Evolutionary conservation across 2,113 vertebrate species (phyloP).

Genomic region (Formicarius rufipectus): DNA sequence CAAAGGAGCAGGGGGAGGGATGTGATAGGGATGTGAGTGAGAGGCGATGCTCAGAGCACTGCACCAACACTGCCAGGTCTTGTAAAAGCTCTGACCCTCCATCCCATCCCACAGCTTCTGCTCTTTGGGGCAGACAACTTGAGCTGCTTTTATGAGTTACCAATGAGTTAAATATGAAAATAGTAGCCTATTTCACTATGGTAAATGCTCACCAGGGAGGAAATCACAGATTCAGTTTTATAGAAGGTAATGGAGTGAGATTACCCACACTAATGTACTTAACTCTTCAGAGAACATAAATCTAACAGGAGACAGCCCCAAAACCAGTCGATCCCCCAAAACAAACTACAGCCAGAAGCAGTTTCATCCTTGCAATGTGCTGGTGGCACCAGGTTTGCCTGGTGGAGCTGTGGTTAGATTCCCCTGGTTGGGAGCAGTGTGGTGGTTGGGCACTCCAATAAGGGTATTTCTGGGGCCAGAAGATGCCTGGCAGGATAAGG

Average conservation of each 20-base stretch:
- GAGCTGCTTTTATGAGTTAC: conserved; percentile 69
- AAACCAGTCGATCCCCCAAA: neutral
- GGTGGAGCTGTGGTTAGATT: neutral
- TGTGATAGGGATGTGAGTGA: conserved; percentile 14
- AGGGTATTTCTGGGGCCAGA: neutral
- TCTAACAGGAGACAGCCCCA: neutral
- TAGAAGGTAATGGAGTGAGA: conserved; percentile 54
- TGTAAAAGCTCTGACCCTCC: conserved; percentile 25
- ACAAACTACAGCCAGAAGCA: neutral
- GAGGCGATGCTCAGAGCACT: neutral
- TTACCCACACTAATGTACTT: conserved; percentile 39
- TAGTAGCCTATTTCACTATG: conserved; percentile 20
- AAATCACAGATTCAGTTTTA: conserved; percentile 65
- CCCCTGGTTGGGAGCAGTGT: fast-evolving
- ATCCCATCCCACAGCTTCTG: conserved; percentile 13
- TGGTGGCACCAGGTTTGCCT: neutral
- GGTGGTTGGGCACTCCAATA: neutral
- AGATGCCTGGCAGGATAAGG: neutral
- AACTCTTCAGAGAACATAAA: conserved; percentile 43
- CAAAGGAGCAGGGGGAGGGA: conserved; percentile 63
- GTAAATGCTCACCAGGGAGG: conserved; percentile 68
- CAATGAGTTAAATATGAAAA: conserved; percentile 60
- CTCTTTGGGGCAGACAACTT: conserved; percentile 27
- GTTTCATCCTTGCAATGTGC: neutral
- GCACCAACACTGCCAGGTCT: neutral